A percentile compares a stretch with the other conserved stretches of the same genome.
These are phyloP conservation scores for Phorcus lineatus DNA, from an alignment of 2,888 invertebrate genomes.

Conservation along the genomic window DNA sequence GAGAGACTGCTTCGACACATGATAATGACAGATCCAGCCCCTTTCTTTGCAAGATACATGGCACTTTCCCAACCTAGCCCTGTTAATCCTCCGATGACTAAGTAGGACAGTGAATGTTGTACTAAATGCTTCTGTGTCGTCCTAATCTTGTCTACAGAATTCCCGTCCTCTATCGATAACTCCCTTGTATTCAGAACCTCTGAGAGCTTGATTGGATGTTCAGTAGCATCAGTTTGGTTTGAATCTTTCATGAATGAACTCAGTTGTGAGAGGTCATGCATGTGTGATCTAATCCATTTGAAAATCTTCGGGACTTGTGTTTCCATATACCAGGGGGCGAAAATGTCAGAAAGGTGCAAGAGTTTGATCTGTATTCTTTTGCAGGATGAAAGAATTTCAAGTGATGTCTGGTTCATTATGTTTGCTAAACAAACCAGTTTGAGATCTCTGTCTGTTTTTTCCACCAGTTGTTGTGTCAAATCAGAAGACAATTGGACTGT, in stretches of 20 bases:
- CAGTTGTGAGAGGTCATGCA: too few species aligned
- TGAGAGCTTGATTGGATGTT: background rate
- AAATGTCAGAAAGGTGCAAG: background rate
- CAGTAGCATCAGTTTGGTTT: constrained; percentile 26
- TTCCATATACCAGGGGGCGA: background rate
- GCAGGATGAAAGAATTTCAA: too few species aligned
- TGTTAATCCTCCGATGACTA: constrained; percentile 60
- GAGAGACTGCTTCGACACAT: constrained; percentile 49
- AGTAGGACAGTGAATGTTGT: constrained; percentile 41
- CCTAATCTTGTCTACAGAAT: background rate
- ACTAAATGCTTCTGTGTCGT: constrained; percentile 13
- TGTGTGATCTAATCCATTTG: constrained; percentile 1
- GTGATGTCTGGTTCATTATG: too few species aligned
- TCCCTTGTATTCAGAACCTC: background rate
- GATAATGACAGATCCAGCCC: constrained; percentile 50
- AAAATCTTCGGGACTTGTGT: background rate
- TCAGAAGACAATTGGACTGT: too few species aligned
- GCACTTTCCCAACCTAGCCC: constrained; percentile 63
- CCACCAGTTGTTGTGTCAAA: too few species aligned
- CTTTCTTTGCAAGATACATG: constrained; percentile 45
- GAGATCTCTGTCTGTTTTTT: too few species aligned
- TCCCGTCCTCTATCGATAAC: background rate
- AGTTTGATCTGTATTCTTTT: background rate
- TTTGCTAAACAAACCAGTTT: too few species aligned
- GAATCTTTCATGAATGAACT: too few species aligned